Conservation (phyloP, 1,140 invertebrate species). For the Anastrepha ludens region DNA sequence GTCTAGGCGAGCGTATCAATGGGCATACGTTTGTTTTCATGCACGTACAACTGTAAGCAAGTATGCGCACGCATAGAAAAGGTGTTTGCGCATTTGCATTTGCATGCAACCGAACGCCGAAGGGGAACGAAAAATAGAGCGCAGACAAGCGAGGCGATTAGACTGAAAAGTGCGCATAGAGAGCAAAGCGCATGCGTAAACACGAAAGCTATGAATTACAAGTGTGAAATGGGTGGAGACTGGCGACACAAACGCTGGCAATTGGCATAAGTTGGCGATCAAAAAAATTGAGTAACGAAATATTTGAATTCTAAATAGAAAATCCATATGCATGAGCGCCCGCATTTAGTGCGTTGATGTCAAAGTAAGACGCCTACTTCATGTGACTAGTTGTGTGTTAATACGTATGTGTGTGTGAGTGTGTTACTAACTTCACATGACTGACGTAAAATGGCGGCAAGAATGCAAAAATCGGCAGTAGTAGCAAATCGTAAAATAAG, state of each 20-base stretch:
- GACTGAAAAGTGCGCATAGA: not conserved
- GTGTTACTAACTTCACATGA: no score
- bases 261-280: not conserved
- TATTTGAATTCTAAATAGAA: not conserved
- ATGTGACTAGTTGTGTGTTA: not conserved
- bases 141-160: not conserved
- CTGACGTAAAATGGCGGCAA: not conserved
- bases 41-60: not conserved
- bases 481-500: not conserved
- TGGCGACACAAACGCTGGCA: not conserved
- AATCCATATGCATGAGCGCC: not conserved
- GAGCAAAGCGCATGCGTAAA: constrained; percentile 30
- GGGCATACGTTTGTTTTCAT: not conserved
- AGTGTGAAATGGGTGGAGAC: constrained; percentile 51
- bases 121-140: not conserved
- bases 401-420: not conserved
- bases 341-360: not conserved
- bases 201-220: constrained; percentile 22
- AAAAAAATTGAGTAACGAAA: constrained; percentile 5
- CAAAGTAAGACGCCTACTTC: not conserved
- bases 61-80: not conserved
- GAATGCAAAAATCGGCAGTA: not conserved
- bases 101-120: not conserved
- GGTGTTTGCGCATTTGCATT: constrained; percentile 8
- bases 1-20: not conserved